Percentiles rank a stretch among this genome's conserved stretches.
phyloP scores from a whole-genome alignment of 2,888 invertebrate genomes.

The Ophion ellenae region DNA sequence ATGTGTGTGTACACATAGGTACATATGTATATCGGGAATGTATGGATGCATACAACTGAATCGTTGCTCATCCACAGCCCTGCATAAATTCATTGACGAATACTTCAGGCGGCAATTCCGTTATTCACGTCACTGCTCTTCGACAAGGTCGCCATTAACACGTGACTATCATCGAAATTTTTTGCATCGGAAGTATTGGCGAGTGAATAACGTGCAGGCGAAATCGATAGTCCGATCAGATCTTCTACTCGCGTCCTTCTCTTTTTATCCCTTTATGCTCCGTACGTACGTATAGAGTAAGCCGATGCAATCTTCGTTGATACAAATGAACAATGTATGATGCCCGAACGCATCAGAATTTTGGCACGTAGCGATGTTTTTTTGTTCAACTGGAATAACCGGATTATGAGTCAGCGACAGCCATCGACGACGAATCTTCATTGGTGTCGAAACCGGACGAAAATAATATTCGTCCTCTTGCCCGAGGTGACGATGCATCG shows the following conservation, averaged over 20 bases:
- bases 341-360: neutral
- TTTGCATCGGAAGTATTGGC: neutral
- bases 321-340: conserved; percentile 27
- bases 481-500: neutral
- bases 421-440: conserved; percentile 21
- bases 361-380: conserved; percentile 1
- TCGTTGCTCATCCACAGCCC: conserved; percentile 34
- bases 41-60: conserved; percentile 20
- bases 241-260: conserved; percentile 10
- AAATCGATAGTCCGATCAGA: conserved; percentile 45
- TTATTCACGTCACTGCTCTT: conserved; percentile 40
- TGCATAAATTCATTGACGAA: conserved; percentile 57
- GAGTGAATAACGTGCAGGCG: conserved; percentile 1
- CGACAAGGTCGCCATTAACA: conserved; percentile 52
- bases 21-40: neutral
- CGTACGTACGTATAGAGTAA: neutral
- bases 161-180: conserved; percentile 42
- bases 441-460: conserved; percentile 8
- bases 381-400: conserved; percentile 41
- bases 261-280: neutral
- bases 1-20: neutral
- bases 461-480: conserved; percentile 22
- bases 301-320: neutral
- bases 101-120: conserved; percentile 33
- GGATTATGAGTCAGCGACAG: conserved; percentile 44